Evolutionary conservation across 2,888 invertebrate species (phyloP), one percentile per base, ranked within the genome.

Genomic region (Ormyrus nitidulus): DNA sequence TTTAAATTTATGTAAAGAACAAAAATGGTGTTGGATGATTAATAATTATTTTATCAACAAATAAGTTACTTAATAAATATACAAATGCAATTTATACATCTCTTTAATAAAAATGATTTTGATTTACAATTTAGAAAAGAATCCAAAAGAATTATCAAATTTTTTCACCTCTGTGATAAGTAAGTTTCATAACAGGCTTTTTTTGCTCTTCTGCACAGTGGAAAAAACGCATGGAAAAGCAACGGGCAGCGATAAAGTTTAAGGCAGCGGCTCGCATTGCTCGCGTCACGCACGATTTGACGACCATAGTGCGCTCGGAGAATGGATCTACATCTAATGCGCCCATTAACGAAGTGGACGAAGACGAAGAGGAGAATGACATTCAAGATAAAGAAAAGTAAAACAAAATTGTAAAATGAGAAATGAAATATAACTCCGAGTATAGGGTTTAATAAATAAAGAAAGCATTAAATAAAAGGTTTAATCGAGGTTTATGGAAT

Each of bases 221-320:
- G 94, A 94, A 94, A 88, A 93, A 93, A 84, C 94, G 94, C 87
- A 91, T 94, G 86, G 94, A 94, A 77, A 94, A 93, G 87, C 92
- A 93, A 88, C 92, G 92, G 84, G 94, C 94, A 0, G 92, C 93
- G 58, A 93, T 93, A 58, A 92, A 93, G 83, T 95, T 95, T 84
- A 94, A 94, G 89, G 94, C 94, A 11, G 94, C 94, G 1, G 94
- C 94, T 53, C 92, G 94, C 9, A 93, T 94, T 71, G 94, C 94
- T 19, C 83, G 89, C 11, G 88, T 90, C 19, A 87, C 90, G 0
- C 86, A 89, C 59, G 88, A 89, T 74, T 84, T 90, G 56, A 86
- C 85, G 11, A 84, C 86, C 51, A 83, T 86, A 13, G 84, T 89
- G 19, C 85, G 86, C 34, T 80, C 79, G 19, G 84, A 83, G 48